Percentiles rank a stretch among this genome's conserved stretches.
Conservation (phyloP, 1,140 invertebrate genomes). For the Fragariocoptes setiger region DNA sequence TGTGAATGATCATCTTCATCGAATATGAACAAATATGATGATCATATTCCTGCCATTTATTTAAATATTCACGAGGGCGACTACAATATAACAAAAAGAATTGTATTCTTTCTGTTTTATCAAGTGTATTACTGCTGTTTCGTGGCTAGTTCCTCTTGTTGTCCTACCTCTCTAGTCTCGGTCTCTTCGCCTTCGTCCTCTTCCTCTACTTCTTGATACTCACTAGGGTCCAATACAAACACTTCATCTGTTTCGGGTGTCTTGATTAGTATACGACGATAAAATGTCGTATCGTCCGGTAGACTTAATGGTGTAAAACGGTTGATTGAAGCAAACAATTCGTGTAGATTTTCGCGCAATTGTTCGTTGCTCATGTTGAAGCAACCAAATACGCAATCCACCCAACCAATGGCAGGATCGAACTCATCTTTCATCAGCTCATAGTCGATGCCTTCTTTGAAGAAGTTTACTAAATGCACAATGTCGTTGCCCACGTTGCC, state of each 20-base stretch:
- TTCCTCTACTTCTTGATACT: background rate
- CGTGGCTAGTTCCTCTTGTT: background rate
- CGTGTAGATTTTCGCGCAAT: slow-evolving; percentile 32
- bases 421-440: slow-evolving; percentile 25
- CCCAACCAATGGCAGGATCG: slow-evolving; percentile 31
- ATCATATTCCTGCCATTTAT: background rate
- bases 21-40: background rate
- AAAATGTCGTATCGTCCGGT: background rate
- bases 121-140: background rate
- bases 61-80: background rate
- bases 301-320: background rate
- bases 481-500: slow-evolving; percentile 31
- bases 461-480: slow-evolving; percentile 23
- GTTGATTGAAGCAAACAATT: slow-evolving; percentile 8
- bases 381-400: slow-evolving; percentile 31
- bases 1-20: background rate
- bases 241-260: slow-evolving; percentile 4
- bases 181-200: background rate
- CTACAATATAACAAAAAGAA: background rate
- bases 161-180: background rate
- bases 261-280: background rate
- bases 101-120: background rate
- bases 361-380: slow-evolving; percentile 31
- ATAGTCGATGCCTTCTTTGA: slow-evolving; percentile 31
- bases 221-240: slow-evolving; percentile 34